phyloP scores from a whole-genome alignment of 2,113 vertebrate species.

The Brienomyrus brachyistius region DNA sequence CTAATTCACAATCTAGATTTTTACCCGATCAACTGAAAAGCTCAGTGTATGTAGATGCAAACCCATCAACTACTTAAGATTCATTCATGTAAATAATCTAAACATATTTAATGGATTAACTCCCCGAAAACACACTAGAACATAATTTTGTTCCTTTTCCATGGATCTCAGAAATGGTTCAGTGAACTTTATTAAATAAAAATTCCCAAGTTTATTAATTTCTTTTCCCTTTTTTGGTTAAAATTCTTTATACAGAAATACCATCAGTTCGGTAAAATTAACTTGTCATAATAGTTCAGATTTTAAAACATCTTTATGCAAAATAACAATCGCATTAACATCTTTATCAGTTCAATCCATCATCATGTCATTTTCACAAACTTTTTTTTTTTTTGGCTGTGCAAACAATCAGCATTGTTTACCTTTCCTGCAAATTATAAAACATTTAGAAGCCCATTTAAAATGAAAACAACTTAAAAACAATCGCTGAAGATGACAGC shows the following conservation, averaged over 20 bases:
- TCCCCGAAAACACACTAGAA: neutral
- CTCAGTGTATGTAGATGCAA: neutral
- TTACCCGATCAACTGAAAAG: neutral
- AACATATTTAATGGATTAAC: neutral
- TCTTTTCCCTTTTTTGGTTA: slow-evolving; percentile 18
- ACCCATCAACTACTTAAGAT: neutral
- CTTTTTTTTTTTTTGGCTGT: slow-evolving; percentile 13
- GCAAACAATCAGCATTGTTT: neutral
- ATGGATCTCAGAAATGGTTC: neutral
- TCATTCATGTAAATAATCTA: neutral
- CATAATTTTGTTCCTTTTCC: neutral
- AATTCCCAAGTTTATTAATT: slow-evolving; percentile 21
- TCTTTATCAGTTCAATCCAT: slow-evolving; percentile 14
- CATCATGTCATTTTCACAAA: neutral
- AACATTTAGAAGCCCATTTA: slow-evolving; percentile 16
- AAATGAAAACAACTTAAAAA: slow-evolving; percentile 15
- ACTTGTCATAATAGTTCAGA: slow-evolving; percentile 15
- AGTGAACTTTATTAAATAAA: neutral
- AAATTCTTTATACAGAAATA: slow-evolving; percentile 23
- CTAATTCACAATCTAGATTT: neutral
- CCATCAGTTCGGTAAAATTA: slow-evolving; percentile 14
- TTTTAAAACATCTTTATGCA: slow-evolving; percentile 21
- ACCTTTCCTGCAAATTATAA: neutral
- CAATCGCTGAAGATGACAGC: neutral
- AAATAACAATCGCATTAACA: slow-evolving; percentile 15